phyloP scores from a whole-genome alignment of 2,888 invertebrate species.

The Stratiomys singularior region DNA sequence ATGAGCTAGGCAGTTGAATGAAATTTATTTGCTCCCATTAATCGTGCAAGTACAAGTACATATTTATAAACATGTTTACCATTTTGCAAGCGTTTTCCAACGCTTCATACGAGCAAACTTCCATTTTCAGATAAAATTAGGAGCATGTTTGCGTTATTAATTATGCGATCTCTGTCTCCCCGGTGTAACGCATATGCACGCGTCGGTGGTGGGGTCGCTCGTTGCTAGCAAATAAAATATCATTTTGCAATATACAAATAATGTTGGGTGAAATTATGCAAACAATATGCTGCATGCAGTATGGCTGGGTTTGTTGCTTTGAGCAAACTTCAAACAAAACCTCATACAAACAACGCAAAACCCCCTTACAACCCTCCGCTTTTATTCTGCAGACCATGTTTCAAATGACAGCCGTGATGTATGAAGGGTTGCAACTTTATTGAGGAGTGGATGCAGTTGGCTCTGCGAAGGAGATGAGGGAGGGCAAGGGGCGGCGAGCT shows the following conservation, averaged over 20 bases:
- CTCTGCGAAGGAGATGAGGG: too few relatives aligned
- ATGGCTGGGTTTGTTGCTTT: not conserved
- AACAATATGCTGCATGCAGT: slow-evolving; percentile 19
- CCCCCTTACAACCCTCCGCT: not conserved
- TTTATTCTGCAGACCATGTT: not conserved
- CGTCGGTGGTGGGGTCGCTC: not conserved
- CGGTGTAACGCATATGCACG: not conserved
- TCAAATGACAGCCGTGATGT: too few relatives aligned
- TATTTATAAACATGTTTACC: not conserved
- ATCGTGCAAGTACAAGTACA: slow-evolving; percentile 3
- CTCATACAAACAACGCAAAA: not conserved
- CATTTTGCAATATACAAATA: slow-evolving; percentile 43
- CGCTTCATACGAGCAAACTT: slow-evolving; percentile 1
- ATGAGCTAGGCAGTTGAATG: not conserved
- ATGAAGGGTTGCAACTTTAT: too few relatives aligned
- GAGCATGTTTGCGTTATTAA: slow-evolving; percentile 42
- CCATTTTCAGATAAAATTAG: slow-evolving; percentile 34
- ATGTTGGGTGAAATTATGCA: slow-evolving; percentile 37
- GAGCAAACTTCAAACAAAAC: not conserved
- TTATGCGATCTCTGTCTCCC: slow-evolving; percentile 40
- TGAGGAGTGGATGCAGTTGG: too few relatives aligned
- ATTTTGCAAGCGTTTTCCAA: not conserved
- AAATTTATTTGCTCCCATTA: slow-evolving; percentile 30
- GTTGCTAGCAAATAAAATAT: slow-evolving; percentile 37
- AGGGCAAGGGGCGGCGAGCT: too few relatives aligned